phyloP scores from a whole-genome alignment of 30 jellyfish, hydroid and myxozoan genomes.

The Hydra vulgaris region DNA sequence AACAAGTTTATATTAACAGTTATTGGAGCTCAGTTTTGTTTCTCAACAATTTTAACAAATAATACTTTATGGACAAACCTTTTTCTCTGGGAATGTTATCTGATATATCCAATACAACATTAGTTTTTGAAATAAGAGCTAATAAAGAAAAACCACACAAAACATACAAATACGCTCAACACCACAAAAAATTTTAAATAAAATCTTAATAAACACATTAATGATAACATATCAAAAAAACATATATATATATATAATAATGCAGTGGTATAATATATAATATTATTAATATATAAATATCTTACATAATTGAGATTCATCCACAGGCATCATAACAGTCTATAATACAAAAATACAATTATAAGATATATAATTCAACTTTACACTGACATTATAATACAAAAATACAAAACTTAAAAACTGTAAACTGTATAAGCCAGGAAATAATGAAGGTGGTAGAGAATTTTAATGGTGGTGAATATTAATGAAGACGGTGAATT shows the following conservation, averaged over 20 bases:
- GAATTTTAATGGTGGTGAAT: too few relatives aligned
- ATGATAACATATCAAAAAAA: too few relatives aligned
- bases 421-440: too few relatives aligned
- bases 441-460: too few relatives aligned
- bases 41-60: neutral
- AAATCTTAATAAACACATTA: too few relatives aligned
- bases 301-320: constrained; percentile 16
- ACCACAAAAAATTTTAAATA: too few relatives aligned
- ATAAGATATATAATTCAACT: neutral
- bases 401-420: too few relatives aligned
- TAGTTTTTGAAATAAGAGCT: constrained; percentile 46
- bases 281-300: neutral
- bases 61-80: constrained; percentile 35
- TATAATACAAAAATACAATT: neutral
- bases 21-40: too few relatives aligned
- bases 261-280: neutral
- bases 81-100: constrained; percentile 55
- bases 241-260: neutral
- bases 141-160: neutral
- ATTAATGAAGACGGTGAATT: too few relatives aligned
- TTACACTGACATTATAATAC: too few relatives aligned
- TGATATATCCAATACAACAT: constrained; percentile 62
- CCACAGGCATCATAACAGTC: constrained; percentile 13
- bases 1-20: too few relatives aligned
- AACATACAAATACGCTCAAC: too few relatives aligned